Percentiles rank a stretch among this genome's conserved stretches.
phyloP scores from a whole-genome alignment of 2,797 vertebrate species.

The Gallinago nigripennis region DNA sequence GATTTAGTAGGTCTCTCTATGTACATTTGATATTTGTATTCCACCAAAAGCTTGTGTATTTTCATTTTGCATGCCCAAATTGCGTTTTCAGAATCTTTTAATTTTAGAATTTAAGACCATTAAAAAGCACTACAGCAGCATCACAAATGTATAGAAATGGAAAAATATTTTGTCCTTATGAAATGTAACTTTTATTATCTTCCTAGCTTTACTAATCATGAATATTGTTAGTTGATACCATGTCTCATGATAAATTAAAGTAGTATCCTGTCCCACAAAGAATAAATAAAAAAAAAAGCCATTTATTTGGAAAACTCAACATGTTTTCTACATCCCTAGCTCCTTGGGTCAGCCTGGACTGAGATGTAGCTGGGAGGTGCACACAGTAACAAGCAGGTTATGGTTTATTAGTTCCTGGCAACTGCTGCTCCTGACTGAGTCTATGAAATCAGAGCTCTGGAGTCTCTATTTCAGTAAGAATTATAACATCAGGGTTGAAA shows the following conservation, averaged over 20 bases:
- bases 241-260: background rate
- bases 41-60: background rate
- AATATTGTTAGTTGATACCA: background rate
- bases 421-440: background rate
- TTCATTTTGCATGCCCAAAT: slow-evolving; percentile 19
- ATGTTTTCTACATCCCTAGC: background rate
- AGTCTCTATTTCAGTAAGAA: slow-evolving; percentile 21
- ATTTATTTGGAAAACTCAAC: background rate
- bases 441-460: slow-evolving; percentile 11
- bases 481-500: background rate
- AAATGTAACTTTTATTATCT: background rate
- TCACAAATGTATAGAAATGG: background rate
- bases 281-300: background rate
- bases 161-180: background rate
- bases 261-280: background rate
- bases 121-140: slow-evolving; percentile 8
- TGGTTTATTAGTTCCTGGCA: slow-evolving; percentile 15
- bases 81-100: slow-evolving; percentile 2
- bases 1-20: background rate
- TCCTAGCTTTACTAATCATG: background rate
- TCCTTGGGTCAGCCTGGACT: background rate
- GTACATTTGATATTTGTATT: background rate
- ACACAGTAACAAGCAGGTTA: background rate
- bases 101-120: background rate
- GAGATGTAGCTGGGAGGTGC: background rate